Evolutionary conservation across 2,888 invertebrate genomes (phyloP).

Genomic region (Mechanitis mazaeus): DNA sequence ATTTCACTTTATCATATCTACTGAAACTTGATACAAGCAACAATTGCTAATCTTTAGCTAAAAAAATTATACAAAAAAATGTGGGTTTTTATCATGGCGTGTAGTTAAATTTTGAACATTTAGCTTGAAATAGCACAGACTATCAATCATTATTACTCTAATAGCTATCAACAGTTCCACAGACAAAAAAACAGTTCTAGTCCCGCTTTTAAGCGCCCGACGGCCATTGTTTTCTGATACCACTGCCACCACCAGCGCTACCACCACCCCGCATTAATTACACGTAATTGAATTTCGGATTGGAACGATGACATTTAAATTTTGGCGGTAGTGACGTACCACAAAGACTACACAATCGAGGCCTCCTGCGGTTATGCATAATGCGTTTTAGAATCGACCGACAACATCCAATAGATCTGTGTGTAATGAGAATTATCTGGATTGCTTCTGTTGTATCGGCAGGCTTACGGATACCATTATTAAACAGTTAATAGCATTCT

Average conservation of each 20-base stretch:
- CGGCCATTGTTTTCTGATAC: conserved; percentile 64
- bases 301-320: conserved; percentile 80
- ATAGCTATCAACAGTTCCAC: conserved; percentile 45
- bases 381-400: conserved; percentile 65
- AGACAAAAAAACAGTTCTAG: conserved; percentile 43
- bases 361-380: conserved; percentile 69
- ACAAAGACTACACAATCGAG: conserved; percentile 65
- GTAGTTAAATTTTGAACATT: conserved; percentile 31
- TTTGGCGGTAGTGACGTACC: conserved; percentile 74
- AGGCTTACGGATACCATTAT: conserved; percentile 60
- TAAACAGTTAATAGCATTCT: conserved; percentile 65
- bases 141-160: conserved; percentile 37
- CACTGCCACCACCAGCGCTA: conserved; percentile 58
- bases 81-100: conserved; percentile 16
- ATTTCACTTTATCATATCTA: neutral
- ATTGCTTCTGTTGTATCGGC: conserved; percentile 71
- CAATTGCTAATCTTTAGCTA: neutral
- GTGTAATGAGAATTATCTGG: conserved; percentile 75
- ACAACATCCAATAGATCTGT: conserved; percentile 70
- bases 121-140: conserved; percentile 24
- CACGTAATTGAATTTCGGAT: conserved; percentile 81
- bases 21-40: no score
- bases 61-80: neutral
- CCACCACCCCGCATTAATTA: conserved; percentile 76
- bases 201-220: conserved; percentile 55